Evolutionary conservation across 1,140 invertebrate species (phyloP), one percentile per base, ranked within the genome.

Genomic region (Himalopsyche phryganea): DNA sequence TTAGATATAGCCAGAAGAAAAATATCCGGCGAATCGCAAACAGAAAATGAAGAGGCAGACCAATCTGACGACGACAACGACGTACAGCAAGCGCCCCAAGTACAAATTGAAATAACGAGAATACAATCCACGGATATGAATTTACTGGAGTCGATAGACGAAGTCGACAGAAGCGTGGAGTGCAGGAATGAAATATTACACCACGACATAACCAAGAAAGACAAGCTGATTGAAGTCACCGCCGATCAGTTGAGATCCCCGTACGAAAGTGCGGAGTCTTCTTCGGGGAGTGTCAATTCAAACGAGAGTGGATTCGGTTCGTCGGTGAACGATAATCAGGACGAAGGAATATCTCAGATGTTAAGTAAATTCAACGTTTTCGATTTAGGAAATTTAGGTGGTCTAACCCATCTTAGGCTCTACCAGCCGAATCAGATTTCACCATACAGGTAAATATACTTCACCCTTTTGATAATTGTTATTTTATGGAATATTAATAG

Each of bases 381-480:
- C 55, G 69, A 73, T 47, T 64, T 77, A 13, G 74, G 72, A 3
- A 63, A 69, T 41, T 63, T 81, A 32, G 59, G 50, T 9, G 72
- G 74, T 36, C 53, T 76, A 15, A 69, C 74, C 1, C 66, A 67
- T 38, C 60, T 76, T 49, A 45, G 68, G 14, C 63, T 80, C 54
- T 66, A 79, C n/a, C 69, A 68, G 58, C 70, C 73, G 18, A 72
- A 74, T n/a, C 52, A 65, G 9, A 67, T 70, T 6, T 79, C 79
- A 1, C 73, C 80, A 1, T 85, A 83, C 63, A 78, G 83, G 81
- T 82, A 61, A 57, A 56, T 59, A 35, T 46, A 11, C 6, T 50
- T 38, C 13, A 20, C 13, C 15, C 20, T 38, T 13, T 38, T 41
- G 17, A n/a, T n/a, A n/a, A n/a, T n/a, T n/a, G n/a, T n/a, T n/a